Percentiles rank a stretch among this genome's conserved stretches.
Evolutionary conservation across 2,797 vertebrate genomes (phyloP).

Genomic region (Florisuga fusca): DNA sequence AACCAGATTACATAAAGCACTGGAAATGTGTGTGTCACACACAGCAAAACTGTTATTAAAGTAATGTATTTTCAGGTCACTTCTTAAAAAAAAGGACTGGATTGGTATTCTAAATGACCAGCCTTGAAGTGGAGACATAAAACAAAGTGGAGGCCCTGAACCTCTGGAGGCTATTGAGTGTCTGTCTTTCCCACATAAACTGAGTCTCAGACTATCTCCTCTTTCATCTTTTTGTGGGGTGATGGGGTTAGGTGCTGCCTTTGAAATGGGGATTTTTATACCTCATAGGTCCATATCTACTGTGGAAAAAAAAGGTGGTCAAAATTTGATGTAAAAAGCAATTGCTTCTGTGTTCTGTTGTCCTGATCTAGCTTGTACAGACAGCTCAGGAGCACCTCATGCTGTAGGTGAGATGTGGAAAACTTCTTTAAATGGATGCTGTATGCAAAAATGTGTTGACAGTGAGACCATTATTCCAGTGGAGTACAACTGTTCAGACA

Average conservation of each 20-base stretch:
- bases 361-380: constrained; percentile 88
- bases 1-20: background rate
- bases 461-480: constrained; percentile 87
- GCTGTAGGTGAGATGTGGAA: constrained; percentile 92
- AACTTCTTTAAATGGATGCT: constrained; percentile 89
- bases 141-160: background rate
- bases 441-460: constrained; percentile 89
- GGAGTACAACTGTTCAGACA: constrained; percentile 85
- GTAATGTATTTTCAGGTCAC: background rate
- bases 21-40: background rate
- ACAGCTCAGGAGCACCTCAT: constrained; percentile 86
- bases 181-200: background rate
- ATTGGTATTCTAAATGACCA: background rate
- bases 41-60: no score
- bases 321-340: background rate
- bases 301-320: background rate
- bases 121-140: background rate
- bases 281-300: background rate
- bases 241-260: background rate
- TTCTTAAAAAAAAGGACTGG: background rate
- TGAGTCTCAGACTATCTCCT: background rate
- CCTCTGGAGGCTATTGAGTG: background rate
- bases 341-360: background rate
- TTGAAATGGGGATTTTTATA: background rate
- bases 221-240: background rate